These are phyloP conservation scores for Orussus abietinus DNA, from an alignment of 1,140 invertebrate genomes.

Conservation along the genomic window DNA sequence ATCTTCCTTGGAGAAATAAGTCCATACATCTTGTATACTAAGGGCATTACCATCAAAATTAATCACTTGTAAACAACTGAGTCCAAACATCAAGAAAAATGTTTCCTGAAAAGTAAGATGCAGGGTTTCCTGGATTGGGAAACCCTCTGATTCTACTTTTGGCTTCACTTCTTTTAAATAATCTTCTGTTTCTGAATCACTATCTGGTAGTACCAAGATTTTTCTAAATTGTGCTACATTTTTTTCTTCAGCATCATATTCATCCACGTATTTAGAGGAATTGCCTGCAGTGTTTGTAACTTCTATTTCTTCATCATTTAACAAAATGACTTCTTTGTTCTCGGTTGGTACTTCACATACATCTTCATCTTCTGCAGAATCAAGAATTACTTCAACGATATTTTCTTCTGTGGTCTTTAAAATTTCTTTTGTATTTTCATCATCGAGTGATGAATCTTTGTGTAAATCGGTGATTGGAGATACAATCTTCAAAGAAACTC, in stretches of 20 bases:
- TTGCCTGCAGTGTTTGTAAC: too few species aligned
- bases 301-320: too few species aligned
- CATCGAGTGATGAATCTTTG: background rate
- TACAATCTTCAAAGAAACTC: too few species aligned
- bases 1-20: conserved; percentile 59
- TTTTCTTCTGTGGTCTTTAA: conserved; percentile 8
- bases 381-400: conserved; percentile 35
- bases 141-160: conserved; percentile 57
- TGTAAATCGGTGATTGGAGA: background rate
- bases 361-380: conserved; percentile 45
- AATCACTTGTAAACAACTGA: conserved; percentile 68
- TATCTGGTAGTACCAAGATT: conserved; percentile 62
- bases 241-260: conserved; percentile 15
- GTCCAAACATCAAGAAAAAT: conserved; percentile 72
- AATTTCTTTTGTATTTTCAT: conserved; percentile 9
- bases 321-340: too few species aligned
- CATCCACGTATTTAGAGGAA: too few species aligned
- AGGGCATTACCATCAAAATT: conserved; percentile 57
- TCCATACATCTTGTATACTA: conserved; percentile 61
- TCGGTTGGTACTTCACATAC: conserved; percentile 31
- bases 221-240: too few species aligned
- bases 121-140: conserved; percentile 60
- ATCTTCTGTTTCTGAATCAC: conserved; percentile 62
- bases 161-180: conserved; percentile 62
- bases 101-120: conserved; percentile 72